Percentiles rank a stretch among this genome's conserved stretches.
These are phyloP conservation scores for Trichoplusia ni DNA, from an alignment of 1,140 invertebrate genomes.

Conservation along the genomic window DNA sequence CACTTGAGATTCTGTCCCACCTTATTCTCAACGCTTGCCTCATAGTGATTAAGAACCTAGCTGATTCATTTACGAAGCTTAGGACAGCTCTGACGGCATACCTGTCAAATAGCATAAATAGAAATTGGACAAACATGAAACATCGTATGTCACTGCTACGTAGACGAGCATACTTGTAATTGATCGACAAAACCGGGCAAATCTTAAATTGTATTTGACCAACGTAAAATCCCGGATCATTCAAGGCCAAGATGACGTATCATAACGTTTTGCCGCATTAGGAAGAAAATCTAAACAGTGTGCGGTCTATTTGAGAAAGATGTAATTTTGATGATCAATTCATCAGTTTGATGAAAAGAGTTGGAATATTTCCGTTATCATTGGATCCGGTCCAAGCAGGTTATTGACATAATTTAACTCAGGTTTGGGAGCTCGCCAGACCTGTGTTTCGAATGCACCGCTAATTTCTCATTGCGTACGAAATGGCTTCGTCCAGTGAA, in stretches of 20 bases:
- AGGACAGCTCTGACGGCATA: too few relatives aligned
- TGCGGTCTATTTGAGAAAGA: too few relatives aligned
- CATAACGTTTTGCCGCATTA: slow-evolving; percentile 2
- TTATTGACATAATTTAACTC: slow-evolving; percentile 28
- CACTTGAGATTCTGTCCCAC: too few relatives aligned
- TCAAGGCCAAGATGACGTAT: not conserved
- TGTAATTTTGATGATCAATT: too few relatives aligned
- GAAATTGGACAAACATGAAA: too few relatives aligned
- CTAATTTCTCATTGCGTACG: slow-evolving; percentile 3
- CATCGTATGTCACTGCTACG: too few relatives aligned
- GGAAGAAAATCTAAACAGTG: slow-evolving; percentile 7
- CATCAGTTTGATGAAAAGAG: not conserved
- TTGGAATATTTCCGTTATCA: slow-evolving; percentile 6
- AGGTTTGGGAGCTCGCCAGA: slow-evolving; percentile 14
- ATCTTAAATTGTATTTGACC: not conserved
- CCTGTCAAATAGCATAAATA: too few relatives aligned
- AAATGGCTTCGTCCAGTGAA: slow-evolving; percentile 4
- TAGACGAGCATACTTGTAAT: too few relatives aligned
- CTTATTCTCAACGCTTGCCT: too few relatives aligned
- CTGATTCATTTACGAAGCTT: too few relatives aligned
- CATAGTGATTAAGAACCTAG: too few relatives aligned
- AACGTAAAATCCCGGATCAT: too few relatives aligned
- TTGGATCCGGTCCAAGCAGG: slow-evolving; percentile 27
- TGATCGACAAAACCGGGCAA: not conserved
- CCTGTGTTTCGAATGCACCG: slow-evolving; percentile 18